phyloP scores from a whole-genome alignment of 2,888 invertebrate species.

The Mythimna albipuncta region DNA sequence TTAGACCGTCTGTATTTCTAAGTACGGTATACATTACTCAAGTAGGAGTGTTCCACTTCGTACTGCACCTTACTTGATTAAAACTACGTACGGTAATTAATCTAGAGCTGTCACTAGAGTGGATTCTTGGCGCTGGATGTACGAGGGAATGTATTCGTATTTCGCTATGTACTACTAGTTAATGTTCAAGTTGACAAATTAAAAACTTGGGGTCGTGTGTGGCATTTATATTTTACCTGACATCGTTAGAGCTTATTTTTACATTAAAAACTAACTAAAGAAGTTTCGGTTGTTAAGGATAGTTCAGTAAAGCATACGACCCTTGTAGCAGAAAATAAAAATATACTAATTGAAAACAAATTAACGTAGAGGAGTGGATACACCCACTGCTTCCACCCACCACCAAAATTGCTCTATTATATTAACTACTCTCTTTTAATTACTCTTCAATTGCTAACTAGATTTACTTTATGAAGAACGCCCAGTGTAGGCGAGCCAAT shows the following conservation, averaged over 20 bases:
- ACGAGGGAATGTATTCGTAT: conserved; percentile 26
- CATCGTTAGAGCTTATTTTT: not conserved
- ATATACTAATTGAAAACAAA: conserved; percentile 1
- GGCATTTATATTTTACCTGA: not conserved
- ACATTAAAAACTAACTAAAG: not conserved
- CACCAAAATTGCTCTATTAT: conserved; percentile 1
- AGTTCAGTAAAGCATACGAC: not conserved
- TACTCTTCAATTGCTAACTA: not conserved
- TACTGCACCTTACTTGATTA: conserved; percentile 55
- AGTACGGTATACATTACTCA: conserved; percentile 28
- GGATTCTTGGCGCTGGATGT: conserved; percentile 48
- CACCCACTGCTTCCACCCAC: not conserved
- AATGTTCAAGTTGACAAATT: conserved; percentile 42
- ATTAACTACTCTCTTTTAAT: conserved; percentile 1
- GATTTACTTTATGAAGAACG: not conserved
- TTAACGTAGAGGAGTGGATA: not conserved
- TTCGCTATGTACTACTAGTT: conserved; percentile 15
- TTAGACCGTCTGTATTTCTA: conserved; percentile 14
- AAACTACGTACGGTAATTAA: conserved; percentile 56
- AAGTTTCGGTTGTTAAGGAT: not conserved
- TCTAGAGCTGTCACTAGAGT: conserved; percentile 45
- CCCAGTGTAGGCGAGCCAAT: not conserved
- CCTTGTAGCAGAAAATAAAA: not conserved
- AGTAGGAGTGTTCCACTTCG: conserved; percentile 38
- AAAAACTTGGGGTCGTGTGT: conserved; percentile 25